Conservation (phyloP, 1,140 invertebrate species). For the Rhopalosiphum maidis region DNA sequence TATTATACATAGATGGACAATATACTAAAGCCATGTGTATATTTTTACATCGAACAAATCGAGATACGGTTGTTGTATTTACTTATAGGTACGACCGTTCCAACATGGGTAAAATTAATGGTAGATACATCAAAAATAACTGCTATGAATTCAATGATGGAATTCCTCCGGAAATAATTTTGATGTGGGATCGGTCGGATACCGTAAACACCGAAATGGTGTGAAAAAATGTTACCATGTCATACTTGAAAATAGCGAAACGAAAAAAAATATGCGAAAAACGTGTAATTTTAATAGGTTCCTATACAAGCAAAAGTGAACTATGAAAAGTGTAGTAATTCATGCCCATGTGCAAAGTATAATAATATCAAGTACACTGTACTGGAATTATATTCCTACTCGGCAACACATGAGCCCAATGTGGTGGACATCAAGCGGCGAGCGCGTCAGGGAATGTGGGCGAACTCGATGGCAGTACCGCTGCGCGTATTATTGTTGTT, state of each 20-base stretch:
- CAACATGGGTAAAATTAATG: not conserved
- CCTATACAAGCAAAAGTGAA: not conserved
- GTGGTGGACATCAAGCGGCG: conserved; percentile 17
- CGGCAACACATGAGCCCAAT: too few relatives aligned
- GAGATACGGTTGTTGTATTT: not conserved
- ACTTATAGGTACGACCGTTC: not conserved
- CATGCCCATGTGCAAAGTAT: not conserved
- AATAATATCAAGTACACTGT: not conserved
- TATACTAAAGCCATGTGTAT: not conserved
- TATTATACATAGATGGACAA: not conserved
- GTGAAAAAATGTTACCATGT: not conserved
- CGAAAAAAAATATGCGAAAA: too few relatives aligned
- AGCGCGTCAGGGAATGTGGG: conserved; percentile 42
- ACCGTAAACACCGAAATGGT: not conserved
- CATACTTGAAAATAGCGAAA: too few relatives aligned
- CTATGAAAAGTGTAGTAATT: not conserved
- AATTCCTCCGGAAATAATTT: not conserved
- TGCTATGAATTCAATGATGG: not conserved
- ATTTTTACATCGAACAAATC: not conserved
- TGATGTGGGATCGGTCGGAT: not conserved
- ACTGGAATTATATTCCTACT: not conserved
- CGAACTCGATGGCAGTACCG: not conserved
- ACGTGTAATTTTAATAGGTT: too few relatives aligned
- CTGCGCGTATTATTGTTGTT: not conserved
- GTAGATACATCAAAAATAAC: not conserved